Conservation (phyloP, 1,140 invertebrate genomes). For the Gryllus bimaculatus region DNA sequence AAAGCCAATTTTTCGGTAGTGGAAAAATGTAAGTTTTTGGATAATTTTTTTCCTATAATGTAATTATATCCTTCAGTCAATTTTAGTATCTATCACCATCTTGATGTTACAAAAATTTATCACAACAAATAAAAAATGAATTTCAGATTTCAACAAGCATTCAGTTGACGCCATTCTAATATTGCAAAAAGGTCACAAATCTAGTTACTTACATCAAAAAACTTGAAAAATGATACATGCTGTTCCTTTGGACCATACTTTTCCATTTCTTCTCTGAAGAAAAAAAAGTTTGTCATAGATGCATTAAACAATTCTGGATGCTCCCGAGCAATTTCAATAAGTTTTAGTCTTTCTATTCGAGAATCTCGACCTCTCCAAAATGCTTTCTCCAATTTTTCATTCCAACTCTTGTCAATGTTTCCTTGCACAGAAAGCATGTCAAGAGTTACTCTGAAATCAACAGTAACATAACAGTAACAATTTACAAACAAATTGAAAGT, state of each 20-base stretch:
- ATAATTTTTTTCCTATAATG: too few species aligned
- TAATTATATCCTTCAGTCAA: too few species aligned
- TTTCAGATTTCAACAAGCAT: too few species aligned
- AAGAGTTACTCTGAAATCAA: constrained; percentile 61
- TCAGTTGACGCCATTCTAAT: too few species aligned
- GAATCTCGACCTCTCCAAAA: constrained; percentile 93
- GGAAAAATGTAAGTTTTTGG: too few species aligned
- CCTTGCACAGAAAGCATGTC: constrained; percentile 86
- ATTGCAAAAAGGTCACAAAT: too few species aligned
- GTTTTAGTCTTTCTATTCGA: constrained; percentile 64
- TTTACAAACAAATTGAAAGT: background rate
- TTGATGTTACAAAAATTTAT: too few species aligned
- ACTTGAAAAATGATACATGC: constrained; percentile 86
- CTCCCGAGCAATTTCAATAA: constrained; percentile 68
- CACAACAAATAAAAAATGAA: too few species aligned
- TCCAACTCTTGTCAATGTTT: constrained; percentile 62
- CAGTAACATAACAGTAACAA: background rate
- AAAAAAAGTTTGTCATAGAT: constrained; percentile 93
- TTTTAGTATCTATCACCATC: too few species aligned
- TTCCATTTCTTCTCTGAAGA: constrained; percentile 76
- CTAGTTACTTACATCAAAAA: constrained; percentile 73
- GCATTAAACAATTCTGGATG: constrained; percentile 80
- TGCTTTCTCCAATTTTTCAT: constrained; percentile 59
- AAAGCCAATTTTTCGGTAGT: too few species aligned
- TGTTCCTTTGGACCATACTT: constrained; percentile 76